phyloP scores from a whole-genome alignment of 2,797 vertebrate species.

The Helicolenus hilgendorfi region DNA sequence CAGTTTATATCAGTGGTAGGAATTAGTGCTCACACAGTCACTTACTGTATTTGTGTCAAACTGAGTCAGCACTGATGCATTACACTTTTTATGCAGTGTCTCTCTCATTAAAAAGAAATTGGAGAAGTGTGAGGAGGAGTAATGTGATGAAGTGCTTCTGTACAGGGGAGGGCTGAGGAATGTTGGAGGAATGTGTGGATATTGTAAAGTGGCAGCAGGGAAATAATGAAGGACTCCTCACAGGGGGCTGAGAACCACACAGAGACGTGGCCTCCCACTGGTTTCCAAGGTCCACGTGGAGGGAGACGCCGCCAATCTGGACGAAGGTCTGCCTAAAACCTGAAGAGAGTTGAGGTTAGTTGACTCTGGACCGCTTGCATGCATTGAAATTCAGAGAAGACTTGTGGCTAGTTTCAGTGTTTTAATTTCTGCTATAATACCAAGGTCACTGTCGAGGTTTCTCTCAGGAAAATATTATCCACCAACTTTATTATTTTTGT shows the following conservation, averaged over 20 bases:
- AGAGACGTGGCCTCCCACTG: conserved; percentile 64
- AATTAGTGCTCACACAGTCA: conserved; percentile 19
- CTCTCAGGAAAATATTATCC: conserved; percentile 13
- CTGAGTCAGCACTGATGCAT: conserved; percentile 24
- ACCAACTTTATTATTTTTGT: conserved; percentile 1
- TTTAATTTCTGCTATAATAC: conserved; percentile 24
- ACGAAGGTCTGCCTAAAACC: conserved; percentile 35
- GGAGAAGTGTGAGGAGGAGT: conserved; percentile 50
- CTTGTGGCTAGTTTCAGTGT: not conserved
- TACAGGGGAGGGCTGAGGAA: conserved; percentile 70
- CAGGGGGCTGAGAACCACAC: conserved; percentile 84
- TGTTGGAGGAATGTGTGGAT: conserved; percentile 79
- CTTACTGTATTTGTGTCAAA: conserved; percentile 28
- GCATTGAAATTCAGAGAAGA: not conserved
- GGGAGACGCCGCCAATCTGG: conserved; percentile 55
- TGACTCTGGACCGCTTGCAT: conserved; percentile 12
- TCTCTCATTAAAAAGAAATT: conserved; percentile 62
- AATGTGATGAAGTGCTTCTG: conserved; percentile 66
- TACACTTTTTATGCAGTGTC: conserved; percentile 1
- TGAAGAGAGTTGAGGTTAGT: conserved; percentile 28
- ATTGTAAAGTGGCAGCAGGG: conserved; percentile 76
- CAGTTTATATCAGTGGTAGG: conserved; percentile 1
- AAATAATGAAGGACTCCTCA: conserved; percentile 84
- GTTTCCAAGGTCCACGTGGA: conserved; percentile 41
- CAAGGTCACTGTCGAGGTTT: conserved; percentile 25